A percentile compares a stretch with the other conserved stretches of the same genome.
These are phyloP conservation scores for Cuniculus paca DNA, from an alignment of 2,797 vertebrate genomes.

Conservation along the genomic window DNA sequence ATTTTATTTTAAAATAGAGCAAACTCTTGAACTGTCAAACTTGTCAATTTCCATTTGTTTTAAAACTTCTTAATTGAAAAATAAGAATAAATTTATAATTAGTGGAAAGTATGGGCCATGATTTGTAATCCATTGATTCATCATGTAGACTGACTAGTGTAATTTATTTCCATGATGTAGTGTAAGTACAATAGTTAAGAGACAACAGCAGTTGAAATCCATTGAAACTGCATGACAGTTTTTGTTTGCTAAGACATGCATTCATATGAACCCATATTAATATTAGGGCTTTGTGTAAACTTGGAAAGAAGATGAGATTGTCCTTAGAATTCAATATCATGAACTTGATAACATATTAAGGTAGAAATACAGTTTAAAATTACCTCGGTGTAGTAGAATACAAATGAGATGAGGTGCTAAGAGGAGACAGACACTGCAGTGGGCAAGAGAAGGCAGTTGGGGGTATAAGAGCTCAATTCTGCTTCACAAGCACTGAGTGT, in stretches of 20 bases:
- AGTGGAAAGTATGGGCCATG: background rate
- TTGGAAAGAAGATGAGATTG: background rate
- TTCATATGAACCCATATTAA: background rate
- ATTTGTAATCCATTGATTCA: background rate
- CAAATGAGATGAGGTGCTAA: background rate
- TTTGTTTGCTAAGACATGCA: background rate
- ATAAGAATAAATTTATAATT: background rate
- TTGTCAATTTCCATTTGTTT: background rate
- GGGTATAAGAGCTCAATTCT: background rate
- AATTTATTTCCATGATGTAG: background rate
- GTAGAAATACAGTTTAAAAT: background rate
- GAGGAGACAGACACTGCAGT: background rate
- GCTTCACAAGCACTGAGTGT: background rate
- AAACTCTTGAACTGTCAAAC: background rate
- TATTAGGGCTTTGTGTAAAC: background rate
- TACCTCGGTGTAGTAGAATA: background rate
- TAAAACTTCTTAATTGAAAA: background rate
- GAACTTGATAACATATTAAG: background rate
- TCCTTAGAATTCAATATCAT: background rate
- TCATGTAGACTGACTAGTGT: background rate
- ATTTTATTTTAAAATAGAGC: background rate
- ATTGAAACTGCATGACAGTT: background rate
- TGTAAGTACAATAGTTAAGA: background rate
- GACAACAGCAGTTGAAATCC: background rate
- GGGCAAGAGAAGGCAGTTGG: background rate